phyloP scores from a whole-genome alignment of 1,140 invertebrate genomes.

The Mycetomoellerius zeteki region DNA sequence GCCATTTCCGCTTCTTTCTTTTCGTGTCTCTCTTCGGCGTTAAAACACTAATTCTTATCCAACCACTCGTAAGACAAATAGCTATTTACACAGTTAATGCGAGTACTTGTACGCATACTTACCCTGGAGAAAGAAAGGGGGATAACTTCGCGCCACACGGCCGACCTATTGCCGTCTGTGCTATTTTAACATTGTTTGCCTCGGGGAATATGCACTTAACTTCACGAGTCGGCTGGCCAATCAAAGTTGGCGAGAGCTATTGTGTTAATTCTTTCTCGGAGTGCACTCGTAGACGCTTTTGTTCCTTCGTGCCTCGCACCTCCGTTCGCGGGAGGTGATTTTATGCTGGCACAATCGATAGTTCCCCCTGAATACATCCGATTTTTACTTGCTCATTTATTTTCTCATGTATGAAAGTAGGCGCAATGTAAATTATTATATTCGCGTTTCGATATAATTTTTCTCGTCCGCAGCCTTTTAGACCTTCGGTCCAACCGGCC shows the following conservation, averaged over 20 bases:
- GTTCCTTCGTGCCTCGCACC: conserved; percentile 60
- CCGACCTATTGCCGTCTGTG: conserved; percentile 68
- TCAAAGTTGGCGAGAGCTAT: conserved; percentile 67
- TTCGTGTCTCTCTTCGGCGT: conserved; percentile 61
- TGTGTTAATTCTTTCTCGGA: conserved; percentile 62
- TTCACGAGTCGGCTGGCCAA: conserved; percentile 55
- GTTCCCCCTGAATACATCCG: conserved; percentile 20
- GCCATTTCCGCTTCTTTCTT: conserved; percentile 68
- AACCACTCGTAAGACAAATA: conserved; percentile 78
- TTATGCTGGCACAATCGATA: conserved; percentile 42
- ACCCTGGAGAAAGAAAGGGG: conserved; percentile 39
- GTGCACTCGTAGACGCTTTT: conserved; percentile 38
- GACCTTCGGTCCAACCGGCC: background rate
- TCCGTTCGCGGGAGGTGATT: conserved; percentile 56
- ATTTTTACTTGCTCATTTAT: conserved; percentile 41
- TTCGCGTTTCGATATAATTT: conserved; percentile 41
- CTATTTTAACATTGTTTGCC: conserved; percentile 79
- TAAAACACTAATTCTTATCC: conserved; percentile 81
- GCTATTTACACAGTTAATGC: conserved; percentile 85
- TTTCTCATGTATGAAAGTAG: conserved; percentile 1
- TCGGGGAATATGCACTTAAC: conserved; percentile 69
- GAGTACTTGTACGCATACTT: conserved; percentile 77
- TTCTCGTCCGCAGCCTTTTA: conserved; percentile 32
- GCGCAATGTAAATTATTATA: conserved; percentile 42
- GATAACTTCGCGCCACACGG: conserved; percentile 70